These are phyloP conservation scores for Notiomystis cincta DNA, from an alignment of 2,113 vertebrate genomes.

Conservation along the genomic window DNA sequence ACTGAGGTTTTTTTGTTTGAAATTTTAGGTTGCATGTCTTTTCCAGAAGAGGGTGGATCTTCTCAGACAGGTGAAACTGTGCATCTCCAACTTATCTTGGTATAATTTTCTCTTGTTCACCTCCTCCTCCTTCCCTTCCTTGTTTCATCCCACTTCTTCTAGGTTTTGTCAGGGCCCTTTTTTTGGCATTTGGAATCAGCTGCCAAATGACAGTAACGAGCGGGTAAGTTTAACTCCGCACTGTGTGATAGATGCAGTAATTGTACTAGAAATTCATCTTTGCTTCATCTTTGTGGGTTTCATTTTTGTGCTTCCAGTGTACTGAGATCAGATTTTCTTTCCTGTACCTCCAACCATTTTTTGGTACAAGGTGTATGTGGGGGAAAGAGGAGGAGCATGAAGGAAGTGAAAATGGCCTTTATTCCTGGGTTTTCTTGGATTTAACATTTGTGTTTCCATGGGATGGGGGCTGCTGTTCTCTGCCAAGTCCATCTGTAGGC, in stretches of 20 bases:
- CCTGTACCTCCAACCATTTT: not conserved
- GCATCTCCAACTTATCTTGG: not conserved
- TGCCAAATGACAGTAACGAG: not conserved
- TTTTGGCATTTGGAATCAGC: not conserved
- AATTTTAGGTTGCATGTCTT: not conserved
- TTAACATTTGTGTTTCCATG: accelerated
- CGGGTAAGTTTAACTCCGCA: not conserved
- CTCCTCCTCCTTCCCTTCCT: not conserved
- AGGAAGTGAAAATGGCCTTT: not conserved
- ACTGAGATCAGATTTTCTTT: not conserved
- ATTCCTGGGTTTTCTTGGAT: not conserved
- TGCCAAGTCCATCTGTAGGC: not conserved
- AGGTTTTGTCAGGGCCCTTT: not conserved
- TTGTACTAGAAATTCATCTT: not conserved
- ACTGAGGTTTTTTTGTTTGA: not conserved
- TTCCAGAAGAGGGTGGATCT: not conserved
- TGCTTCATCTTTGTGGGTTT: not conserved
- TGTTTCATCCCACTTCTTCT: not conserved
- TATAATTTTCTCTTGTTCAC: not conserved
- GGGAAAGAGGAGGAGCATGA: not conserved
- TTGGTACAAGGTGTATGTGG: not conserved
- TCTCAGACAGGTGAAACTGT: not conserved
- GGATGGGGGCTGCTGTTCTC: not conserved
- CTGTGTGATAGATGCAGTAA: not conserved
- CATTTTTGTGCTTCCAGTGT: not conserved